Evolutionary conservation across 2,888 invertebrate genomes (phyloP).

Genomic region (Drosophila neonasuta): DNA sequence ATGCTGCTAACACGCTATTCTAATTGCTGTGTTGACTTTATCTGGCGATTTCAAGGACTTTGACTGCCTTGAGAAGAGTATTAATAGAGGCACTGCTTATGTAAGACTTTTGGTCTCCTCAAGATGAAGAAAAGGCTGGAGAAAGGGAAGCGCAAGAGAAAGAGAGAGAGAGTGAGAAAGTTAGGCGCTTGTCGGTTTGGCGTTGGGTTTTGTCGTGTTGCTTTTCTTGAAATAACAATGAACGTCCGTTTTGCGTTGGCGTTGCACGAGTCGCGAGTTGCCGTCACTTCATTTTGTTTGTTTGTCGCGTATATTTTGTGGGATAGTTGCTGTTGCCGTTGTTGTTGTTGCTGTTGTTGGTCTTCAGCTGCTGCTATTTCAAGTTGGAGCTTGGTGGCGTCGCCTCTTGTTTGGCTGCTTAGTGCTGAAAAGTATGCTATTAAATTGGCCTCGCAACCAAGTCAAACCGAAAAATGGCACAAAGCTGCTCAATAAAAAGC

Average conservation of each 20-base stretch:
- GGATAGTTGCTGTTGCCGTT: conserved; percentile 31
- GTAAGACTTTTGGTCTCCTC: conserved; percentile 25
- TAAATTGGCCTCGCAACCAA: conserved; percentile 79
- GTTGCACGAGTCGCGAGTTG: conserved; percentile 36
- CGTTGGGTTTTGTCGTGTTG: conserved; percentile 57
- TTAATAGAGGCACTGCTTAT: conserved; percentile 9
- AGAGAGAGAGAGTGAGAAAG: not conserved
- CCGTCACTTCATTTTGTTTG: conserved; percentile 75
- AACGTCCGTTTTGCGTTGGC: conserved; percentile 69
- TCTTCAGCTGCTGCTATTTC: conserved; percentile 13
- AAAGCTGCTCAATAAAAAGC: conserved; percentile 56
- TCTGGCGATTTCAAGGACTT: not conserved
- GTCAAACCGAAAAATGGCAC: conserved; percentile 56
- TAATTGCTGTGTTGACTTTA: too few species aligned
- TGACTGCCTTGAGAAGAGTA: not conserved
- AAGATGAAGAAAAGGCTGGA: conserved; percentile 7
- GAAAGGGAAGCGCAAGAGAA: not conserved
- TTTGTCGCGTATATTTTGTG: conserved; percentile 60
- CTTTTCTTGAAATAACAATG: conserved; percentile 74
- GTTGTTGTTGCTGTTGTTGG: conserved; percentile 40
- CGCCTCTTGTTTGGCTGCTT: conserved; percentile 62
- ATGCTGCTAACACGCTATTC: too few species aligned
- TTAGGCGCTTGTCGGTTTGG: conserved; percentile 18
- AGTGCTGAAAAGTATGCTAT: conserved; percentile 77
- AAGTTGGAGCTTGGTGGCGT: not conserved